These are phyloP conservation scores for Seira ritae DNA, from an alignment of 2,888 invertebrate species.

Conservation along the genomic window DNA sequence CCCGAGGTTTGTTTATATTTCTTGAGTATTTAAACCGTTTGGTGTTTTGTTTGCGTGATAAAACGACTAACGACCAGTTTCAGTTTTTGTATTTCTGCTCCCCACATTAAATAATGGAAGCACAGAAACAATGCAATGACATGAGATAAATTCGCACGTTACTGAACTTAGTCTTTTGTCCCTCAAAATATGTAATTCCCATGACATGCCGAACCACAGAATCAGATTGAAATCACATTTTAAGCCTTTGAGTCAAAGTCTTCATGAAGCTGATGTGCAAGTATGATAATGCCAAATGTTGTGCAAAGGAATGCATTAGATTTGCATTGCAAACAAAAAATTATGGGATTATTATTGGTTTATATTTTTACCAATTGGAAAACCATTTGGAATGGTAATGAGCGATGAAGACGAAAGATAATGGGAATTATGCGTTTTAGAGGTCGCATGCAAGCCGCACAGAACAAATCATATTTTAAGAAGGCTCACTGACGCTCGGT, in stretches of 20 bases:
- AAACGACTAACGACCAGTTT: too few species aligned
- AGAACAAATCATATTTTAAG: not conserved
- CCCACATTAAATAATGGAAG: not conserved
- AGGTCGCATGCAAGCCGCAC: not conserved
- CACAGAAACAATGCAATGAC: not conserved
- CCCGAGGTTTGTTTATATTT: not conserved
- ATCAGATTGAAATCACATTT: too few species aligned
- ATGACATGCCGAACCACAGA: not conserved
- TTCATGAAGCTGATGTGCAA: too few species aligned
- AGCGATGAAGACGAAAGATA: not conserved
- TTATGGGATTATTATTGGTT: conserved; percentile 16
- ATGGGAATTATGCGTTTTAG: conserved; percentile 2
- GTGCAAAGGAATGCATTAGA: too few species aligned
- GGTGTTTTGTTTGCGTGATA: too few species aligned
- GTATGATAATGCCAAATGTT: not conserved
- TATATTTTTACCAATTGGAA: conserved; percentile 5
- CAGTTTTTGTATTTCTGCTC: too few species aligned
- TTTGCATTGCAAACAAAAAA: not conserved
- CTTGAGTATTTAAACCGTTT: too few species aligned
- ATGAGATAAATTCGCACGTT: conserved; percentile 16
- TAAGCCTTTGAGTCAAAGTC: too few species aligned
- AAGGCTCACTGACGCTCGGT: too few species aligned
- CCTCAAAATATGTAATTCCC: not conserved
- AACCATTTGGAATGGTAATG: conserved; percentile 6
- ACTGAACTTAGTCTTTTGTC: conserved; percentile 1